These are phyloP conservation scores for Ectemnius continuus DNA, from an alignment of 2,888 invertebrate genomes.

Conservation along the genomic window DNA sequence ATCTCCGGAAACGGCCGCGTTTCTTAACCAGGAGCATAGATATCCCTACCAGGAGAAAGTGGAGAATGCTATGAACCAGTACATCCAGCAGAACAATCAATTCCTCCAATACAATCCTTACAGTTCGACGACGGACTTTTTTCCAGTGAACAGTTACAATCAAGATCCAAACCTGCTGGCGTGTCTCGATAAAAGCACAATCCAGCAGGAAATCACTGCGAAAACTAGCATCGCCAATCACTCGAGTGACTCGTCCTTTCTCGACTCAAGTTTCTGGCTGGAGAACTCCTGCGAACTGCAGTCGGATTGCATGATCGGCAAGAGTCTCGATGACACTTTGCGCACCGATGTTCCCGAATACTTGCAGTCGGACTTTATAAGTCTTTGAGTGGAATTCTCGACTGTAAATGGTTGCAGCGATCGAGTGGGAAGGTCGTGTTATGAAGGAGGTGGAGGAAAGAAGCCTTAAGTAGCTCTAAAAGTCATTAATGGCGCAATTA, in stretches of 20 bases:
- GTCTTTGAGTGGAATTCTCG: slow-evolving; percentile 11
- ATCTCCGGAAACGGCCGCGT: neutral
- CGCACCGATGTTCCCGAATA: slow-evolving; percentile 9
- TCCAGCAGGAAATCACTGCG: neutral
- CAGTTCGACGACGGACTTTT: neutral
- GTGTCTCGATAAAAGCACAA: neutral
- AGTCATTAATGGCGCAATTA: no score
- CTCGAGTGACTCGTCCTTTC: neutral
- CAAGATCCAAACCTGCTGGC: neutral
- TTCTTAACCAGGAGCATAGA: neutral
- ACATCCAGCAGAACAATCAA: neutral
- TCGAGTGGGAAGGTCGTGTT: no score
- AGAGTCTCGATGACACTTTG: slow-evolving; percentile 22
- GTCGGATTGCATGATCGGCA: neutral
- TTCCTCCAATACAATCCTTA: slow-evolving; percentile 1
- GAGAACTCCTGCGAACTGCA: neutral
- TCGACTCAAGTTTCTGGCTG: slow-evolving; percentile 22
- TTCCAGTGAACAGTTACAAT: neutral
- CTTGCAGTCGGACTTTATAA: slow-evolving; percentile 9
- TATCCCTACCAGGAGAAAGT: neutral
- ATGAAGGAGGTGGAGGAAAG: neutral
- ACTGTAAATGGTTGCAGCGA: no score
- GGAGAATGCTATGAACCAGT: neutral
- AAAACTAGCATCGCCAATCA: neutral
- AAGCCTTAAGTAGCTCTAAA: no score